These are phyloP conservation scores for Gastracanthus pulcherrimus DNA, from an alignment of 2,888 invertebrate species.

Conservation along the genomic window DNA sequence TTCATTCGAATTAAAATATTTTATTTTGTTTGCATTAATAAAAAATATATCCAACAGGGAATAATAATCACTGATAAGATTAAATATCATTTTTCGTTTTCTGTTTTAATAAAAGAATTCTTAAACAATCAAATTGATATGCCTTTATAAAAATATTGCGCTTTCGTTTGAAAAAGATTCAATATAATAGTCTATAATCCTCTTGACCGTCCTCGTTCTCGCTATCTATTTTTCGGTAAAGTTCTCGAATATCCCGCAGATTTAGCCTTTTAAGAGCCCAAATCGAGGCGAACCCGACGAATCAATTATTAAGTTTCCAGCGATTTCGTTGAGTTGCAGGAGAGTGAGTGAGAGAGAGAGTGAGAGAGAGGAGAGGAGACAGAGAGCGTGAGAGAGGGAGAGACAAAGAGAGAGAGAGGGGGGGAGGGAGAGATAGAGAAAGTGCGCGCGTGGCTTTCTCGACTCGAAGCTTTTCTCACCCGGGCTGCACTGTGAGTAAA, in stretches of 20 bases:
- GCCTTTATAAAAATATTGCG: neutral
- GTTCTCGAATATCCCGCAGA: neutral
- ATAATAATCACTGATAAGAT: too few species aligned
- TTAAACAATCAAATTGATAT: neutral
- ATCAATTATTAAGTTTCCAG: conserved; percentile 31
- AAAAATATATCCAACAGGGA: too few species aligned
- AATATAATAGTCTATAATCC: neutral
- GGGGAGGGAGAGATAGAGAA: too few species aligned
- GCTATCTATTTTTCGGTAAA: neutral
- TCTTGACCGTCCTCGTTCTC: neutral
- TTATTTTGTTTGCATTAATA: too few species aligned
- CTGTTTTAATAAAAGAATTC: neutral
- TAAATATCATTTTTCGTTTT: too few species aligned
- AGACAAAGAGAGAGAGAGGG: too few species aligned
- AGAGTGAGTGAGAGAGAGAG: neutral
- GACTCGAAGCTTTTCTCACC: neutral
- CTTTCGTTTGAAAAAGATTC: neutral
- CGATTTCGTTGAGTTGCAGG: neutral
- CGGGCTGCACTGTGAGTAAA: neutral
- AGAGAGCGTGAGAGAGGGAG: too few species aligned
- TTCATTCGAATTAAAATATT: too few species aligned
- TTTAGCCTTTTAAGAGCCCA: neutral
- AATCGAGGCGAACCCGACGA: neutral
- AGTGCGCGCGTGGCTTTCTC: conserved; percentile 9
- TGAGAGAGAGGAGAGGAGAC: too few species aligned